Evolutionary conservation across 2,888 invertebrate genomes (phyloP).

Genomic region (Copidosoma aretas): DNA sequence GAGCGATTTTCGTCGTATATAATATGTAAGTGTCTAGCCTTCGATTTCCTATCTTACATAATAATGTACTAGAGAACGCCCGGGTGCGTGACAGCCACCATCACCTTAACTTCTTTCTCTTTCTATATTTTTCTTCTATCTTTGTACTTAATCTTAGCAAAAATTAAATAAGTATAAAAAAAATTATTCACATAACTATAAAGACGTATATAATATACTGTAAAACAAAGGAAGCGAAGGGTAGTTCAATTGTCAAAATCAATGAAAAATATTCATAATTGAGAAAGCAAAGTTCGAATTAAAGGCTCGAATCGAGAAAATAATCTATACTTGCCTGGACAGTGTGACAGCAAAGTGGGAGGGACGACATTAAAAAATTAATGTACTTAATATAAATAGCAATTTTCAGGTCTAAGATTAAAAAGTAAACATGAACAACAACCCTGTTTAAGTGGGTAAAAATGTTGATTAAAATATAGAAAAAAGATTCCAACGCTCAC

Average conservation of each 20-base stretch:
- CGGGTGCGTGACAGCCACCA: constrained; percentile 3
- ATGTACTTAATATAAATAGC: constrained; percentile 35
- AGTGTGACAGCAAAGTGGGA: constrained; percentile 1
- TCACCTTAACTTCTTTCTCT: constrained; percentile 23
- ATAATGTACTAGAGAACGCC: neutral
- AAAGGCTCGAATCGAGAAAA: neutral
- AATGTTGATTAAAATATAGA: too few species aligned
- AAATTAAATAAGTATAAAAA: constrained; percentile 16
- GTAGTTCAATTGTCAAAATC: neutral
- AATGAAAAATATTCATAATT: neutral
- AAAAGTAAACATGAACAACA: neutral
- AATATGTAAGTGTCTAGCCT: neutral
- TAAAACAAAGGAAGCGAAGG: neutral
- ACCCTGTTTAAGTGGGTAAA: neutral
- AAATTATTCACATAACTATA: constrained; percentile 16
- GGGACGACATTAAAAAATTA: constrained; percentile 19
- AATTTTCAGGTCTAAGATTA: constrained; percentile 22
- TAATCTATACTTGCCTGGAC: too few species aligned
- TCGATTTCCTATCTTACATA: constrained; percentile 25
- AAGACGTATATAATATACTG: constrained; percentile 4
- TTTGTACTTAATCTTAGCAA: constrained; percentile 35
- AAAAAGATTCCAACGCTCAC: too few species aligned
- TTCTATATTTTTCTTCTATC: constrained; percentile 27
- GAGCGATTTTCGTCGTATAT: constrained; percentile 3
- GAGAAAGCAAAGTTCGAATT: neutral